Evolutionary conservation across 1,140 invertebrate genomes (phyloP).

Genomic region (Drosophila melanica): DNA sequence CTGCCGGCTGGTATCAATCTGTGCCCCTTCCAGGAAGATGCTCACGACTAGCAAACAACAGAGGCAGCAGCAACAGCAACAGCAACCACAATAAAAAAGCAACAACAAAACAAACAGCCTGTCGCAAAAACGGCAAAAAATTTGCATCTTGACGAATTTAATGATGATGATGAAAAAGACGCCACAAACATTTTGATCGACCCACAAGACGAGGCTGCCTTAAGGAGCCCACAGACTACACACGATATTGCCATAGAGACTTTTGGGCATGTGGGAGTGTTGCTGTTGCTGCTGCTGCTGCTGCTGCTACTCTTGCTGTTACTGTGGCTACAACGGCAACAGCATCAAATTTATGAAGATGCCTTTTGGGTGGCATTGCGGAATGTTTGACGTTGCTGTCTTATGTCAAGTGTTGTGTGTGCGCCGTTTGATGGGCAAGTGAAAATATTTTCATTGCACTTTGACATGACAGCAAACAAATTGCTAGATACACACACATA

Average conservation of each 20-base stretch:
- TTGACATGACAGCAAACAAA: constrained; percentile 81
- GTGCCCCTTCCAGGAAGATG: constrained; percentile 65
- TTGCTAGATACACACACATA: constrained; percentile 41
- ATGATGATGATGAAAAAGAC: constrained; percentile 80
- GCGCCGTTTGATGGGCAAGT: constrained; percentile 55
- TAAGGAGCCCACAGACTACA: constrained; percentile 74
- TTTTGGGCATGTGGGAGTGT: constrained; percentile 75
- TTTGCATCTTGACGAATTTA: constrained; percentile 83
- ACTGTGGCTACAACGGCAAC: constrained; percentile 34
- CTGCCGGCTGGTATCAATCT: constrained; percentile 39
- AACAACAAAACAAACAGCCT: constrained; percentile 33
- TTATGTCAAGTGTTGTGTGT: constrained; percentile 68
- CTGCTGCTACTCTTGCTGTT: constrained; percentile 27
- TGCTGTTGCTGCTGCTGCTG: constrained; percentile 60
- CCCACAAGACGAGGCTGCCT: constrained; percentile 64
- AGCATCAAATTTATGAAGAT: constrained; percentile 78
- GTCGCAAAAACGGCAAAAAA: constrained; percentile 46
- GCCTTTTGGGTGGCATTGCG: constrained; percentile 79
- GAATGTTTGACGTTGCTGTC: constrained; percentile 78
- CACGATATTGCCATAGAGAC: constrained; percentile 68
- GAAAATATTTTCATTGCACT: constrained; percentile 83
- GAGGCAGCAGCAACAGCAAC: constrained; percentile 14
- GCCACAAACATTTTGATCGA: constrained; percentile 74
- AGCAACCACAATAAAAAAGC: not conserved
- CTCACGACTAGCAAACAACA: constrained; percentile 66